A percentile compares a stretch with the other conserved stretches of the same genome.
These are phyloP conservation scores for Lontra canadensis DNA, from an alignment of 2,113 vertebrate genomes.

Conservation along the genomic window DNA sequence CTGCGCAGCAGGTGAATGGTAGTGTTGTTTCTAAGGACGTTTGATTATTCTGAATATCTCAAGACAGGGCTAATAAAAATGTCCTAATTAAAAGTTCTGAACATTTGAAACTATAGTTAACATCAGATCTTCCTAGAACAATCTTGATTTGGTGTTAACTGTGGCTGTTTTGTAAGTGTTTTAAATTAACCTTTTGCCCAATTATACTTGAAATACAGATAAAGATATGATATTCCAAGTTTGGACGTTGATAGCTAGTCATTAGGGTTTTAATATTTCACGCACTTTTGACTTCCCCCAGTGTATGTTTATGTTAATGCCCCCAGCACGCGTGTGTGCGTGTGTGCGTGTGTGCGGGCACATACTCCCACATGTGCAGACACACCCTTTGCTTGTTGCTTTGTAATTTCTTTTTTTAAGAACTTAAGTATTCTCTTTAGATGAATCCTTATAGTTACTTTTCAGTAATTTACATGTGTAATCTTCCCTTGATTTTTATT, in stretches of 20 bases:
- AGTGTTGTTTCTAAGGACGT: not conserved
- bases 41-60: not conserved
- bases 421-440: not conserved
- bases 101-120: not conserved
- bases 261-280: slow-evolving; percentile 30
- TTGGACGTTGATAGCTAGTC: not conserved
- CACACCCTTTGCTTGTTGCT: not conserved
- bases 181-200: slow-evolving; percentile 10
- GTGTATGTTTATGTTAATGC: not conserved
- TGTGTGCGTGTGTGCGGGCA: no score
- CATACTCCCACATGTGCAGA: not conserved
- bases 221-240: not conserved
- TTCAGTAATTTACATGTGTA: not conserved
- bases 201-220: not conserved
- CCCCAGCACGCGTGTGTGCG: rapidly evolving
- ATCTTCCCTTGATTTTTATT: slow-evolving; percentile 4
- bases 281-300: not conserved
- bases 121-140: slow-evolving; percentile 11
- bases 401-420: not conserved
- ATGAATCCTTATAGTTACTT: not conserved
- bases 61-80: not conserved
- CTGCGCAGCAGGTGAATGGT: slow-evolving; percentile 93
- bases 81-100: slow-evolving; percentile 5
- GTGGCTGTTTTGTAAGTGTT: not conserved
- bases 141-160: slow-evolving; percentile 39